phyloP scores from a whole-genome alignment of 2,888 invertebrate genomes.

The Drosophila meridiana region DNA sequence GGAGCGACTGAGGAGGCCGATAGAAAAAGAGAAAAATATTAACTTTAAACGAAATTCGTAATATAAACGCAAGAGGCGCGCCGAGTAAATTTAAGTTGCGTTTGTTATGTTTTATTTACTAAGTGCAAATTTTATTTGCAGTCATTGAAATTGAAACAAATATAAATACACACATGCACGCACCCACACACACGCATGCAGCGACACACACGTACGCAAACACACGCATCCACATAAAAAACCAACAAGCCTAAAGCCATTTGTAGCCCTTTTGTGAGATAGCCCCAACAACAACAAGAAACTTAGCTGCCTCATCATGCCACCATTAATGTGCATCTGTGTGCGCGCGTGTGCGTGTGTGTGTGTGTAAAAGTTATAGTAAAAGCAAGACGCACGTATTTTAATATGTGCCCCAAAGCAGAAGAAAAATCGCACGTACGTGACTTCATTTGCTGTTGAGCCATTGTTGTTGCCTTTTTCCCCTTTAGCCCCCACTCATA shows the following conservation, averaged over 20 bases:
- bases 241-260: constrained; percentile 71
- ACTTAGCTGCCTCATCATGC: constrained; percentile 80
- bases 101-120: constrained; percentile 80
- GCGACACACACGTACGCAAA: constrained; percentile 33
- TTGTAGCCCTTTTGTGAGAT: constrained; percentile 81
- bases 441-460: constrained; percentile 83
- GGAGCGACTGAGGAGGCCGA: neutral
- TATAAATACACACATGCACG: constrained; percentile 28
- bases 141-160: constrained; percentile 81
- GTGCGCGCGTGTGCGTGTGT: constrained; percentile 41
- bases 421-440: constrained; percentile 84
- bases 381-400: constrained; percentile 82
- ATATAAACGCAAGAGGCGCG: constrained; percentile 29
- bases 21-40: constrained; percentile 23
- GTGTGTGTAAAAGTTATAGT: constrained; percentile 72
- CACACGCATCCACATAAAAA: constrained; percentile 56
- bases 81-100: constrained; percentile 58
- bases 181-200: constrained; percentile 15
- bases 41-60: constrained; percentile 49
- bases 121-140: constrained; percentile 82
- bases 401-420: constrained; percentile 83
- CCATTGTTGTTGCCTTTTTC: constrained; percentile 54
- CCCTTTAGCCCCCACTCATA: constrained; percentile 18
- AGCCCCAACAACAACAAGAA: constrained; percentile 56
- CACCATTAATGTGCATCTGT: constrained; percentile 75